Percentiles rank a stretch among this genome's conserved stretches.
These are phyloP conservation scores for Cyclargus thomasi DNA, from an alignment of 1,140 invertebrate species.

Conservation along the genomic window DNA sequence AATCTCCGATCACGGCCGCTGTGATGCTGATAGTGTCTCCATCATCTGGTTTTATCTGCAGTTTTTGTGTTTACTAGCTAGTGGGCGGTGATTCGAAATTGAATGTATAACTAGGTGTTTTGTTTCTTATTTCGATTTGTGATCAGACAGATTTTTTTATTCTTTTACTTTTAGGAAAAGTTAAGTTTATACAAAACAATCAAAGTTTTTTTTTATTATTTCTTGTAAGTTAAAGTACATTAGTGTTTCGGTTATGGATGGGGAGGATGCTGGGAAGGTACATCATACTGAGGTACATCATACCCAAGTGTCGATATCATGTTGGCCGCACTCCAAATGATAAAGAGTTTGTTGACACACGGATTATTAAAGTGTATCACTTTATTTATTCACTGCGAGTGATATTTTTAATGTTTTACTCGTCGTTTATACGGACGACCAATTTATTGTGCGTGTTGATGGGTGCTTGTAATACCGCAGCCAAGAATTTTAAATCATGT, in stretches of 20 bases:
- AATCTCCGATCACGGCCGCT: slow-evolving; percentile 40
- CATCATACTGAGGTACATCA: slow-evolving; percentile 28
- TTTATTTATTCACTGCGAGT: too few relatives aligned
- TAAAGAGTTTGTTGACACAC: slow-evolving; percentile 27
- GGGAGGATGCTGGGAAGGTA: slow-evolving; percentile 39
- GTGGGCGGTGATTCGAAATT: background rate
- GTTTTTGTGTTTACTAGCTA: slow-evolving; percentile 17
- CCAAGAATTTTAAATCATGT: background rate
- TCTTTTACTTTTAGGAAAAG: too few relatives aligned
- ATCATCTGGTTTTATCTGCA: slow-evolving; percentile 15
- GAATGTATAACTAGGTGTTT: background rate
- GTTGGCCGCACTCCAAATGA: slow-evolving; percentile 29
- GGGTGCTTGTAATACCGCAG: background rate
- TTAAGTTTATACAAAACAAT: too few relatives aligned
- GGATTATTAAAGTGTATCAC: background rate
- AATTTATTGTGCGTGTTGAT: background rate
- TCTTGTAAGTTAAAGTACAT: too few relatives aligned
- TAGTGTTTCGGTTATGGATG: background rate
- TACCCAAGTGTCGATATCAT: slow-evolving; percentile 23
- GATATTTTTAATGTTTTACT: slow-evolving; percentile 7
- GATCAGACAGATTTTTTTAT: background rate
- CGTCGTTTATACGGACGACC: background rate
- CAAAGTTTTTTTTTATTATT: too few relatives aligned
- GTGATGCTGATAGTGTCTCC: slow-evolving; percentile 30
- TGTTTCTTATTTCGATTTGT: background rate